phyloP scores from a whole-genome alignment of 23 tunicate species.

The Halocynthia roretzi region DNA sequence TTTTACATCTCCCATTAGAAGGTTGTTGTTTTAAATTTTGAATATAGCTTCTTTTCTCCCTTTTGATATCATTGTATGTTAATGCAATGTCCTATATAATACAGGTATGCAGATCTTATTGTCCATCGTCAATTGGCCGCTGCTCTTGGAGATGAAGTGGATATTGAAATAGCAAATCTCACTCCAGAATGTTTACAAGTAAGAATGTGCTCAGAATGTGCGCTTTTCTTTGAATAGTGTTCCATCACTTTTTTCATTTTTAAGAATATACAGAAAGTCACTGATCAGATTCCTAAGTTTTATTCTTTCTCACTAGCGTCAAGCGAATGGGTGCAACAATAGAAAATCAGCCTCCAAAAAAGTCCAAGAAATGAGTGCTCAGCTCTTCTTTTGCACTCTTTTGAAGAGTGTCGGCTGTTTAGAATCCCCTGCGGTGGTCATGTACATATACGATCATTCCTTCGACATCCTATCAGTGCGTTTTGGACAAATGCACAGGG shows the following conservation, averaged over 20 bases:
- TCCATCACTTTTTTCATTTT: no score
- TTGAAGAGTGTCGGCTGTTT: constrained; percentile 43
- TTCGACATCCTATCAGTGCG: constrained; percentile 58
- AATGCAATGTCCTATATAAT: not conserved
- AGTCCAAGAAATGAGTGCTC: constrained; percentile 51
- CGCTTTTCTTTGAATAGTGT: no score
- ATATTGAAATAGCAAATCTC: not conserved
- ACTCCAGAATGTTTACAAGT: constrained; percentile 5
- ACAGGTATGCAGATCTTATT: constrained; percentile 81
- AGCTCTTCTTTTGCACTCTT: constrained; percentile 42
- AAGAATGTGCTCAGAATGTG: not conserved
- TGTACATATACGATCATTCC: constrained; percentile 54
- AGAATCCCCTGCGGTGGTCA: constrained; percentile 52
- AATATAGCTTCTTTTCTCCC: not conserved
- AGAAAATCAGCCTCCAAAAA: constrained; percentile 43
- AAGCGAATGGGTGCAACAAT: constrained; percentile 64
- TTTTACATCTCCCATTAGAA: constrained; percentile 90
- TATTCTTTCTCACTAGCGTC: constrained; percentile 17
- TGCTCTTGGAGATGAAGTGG: constrained; percentile 19
- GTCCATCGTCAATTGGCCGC: constrained; percentile 81
- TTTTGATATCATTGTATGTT: no score
- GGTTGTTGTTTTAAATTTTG: constrained; percentile 1
- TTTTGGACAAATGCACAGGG: constrained; percentile 54
- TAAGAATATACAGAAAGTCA: no score
- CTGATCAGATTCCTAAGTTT: no score